Base-by-base conservation (phyloP, 2,888 invertebrate genomes). In the Neuroscelio doddi region DNA sequence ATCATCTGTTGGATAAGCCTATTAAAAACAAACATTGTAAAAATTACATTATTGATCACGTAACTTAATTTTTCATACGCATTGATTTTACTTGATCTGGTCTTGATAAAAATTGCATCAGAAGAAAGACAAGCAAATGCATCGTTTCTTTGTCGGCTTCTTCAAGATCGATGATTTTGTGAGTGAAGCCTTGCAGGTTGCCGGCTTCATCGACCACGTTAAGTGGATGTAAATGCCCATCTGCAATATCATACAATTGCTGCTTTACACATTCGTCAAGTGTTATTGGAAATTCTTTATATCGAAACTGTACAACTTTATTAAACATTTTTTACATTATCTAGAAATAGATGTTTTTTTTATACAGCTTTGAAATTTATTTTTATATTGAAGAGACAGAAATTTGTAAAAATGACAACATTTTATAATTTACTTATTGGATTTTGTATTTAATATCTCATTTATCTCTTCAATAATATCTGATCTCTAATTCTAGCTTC, bases 101-200 rank as follows among this genome's bases (percentile, higher is more conserved):
- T 74, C 92, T 87, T 0, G 96, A 95, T 81, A 98, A 87, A 83
- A 97, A 98, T 87, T 97, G 97, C 93, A 98, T 97, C 9, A 99
- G 89, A n/a, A 99, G 88, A 76, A 97, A 95, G 8, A 98, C 93
- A 29, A 98, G 87, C 17, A 98, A 87, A 83, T 98, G 97, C 74
- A 97, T 94, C 0, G 98, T 98, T 85, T 98, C 97, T 71, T 93
- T 90, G 80, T 99, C 98, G 0, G 95, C 91, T 80, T 97, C 97
- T 80, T 98, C 97, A 45, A 95, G 87, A 79, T 98, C 98, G 65
- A 97, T 92, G 1, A 96, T 92, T 78, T 93, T 90, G 66, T 96
- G 95, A 32, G 97, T 88, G 62, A 94, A 89, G 1, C 90, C 89
- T 21, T 93, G 89, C 29, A 94, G 86, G 79, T 94, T 91, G 53